Conservation (phyloP, 2,888 invertebrate species). For the Agonopterix subpropinquella region DNA sequence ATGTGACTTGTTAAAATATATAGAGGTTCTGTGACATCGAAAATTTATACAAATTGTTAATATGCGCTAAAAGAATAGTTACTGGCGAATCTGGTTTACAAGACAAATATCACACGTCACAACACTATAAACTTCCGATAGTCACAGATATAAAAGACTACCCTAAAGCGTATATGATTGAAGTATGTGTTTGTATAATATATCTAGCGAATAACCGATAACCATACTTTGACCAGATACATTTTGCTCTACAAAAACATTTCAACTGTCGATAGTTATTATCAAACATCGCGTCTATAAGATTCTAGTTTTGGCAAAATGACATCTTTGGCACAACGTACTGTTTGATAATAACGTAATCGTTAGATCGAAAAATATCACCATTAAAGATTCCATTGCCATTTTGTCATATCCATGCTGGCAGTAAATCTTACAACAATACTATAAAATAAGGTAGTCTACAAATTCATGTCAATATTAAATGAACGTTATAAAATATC, state of each 20-base stretch:
- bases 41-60: slow-evolving; percentile 20
- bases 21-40: slow-evolving; percentile 27
- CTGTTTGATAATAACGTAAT: slow-evolving; percentile 23
- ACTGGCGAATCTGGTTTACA: slow-evolving; percentile 1
- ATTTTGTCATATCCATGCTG: slow-evolving; percentile 37
- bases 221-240: slow-evolving; percentile 57
- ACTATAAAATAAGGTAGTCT: slow-evolving; percentile 20
- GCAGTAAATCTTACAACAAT: slow-evolving; percentile 23
- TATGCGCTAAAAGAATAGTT: slow-evolving; percentile 3
- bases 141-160: slow-evolving; percentile 44
- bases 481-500: neutral
- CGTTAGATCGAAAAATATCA: slow-evolving; percentile 58
- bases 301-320: neutral
- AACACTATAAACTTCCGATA: slow-evolving; percentile 27
- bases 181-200: slow-evolving; percentile 38
- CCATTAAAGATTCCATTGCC: slow-evolving; percentile 28
- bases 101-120: slow-evolving; percentile 1
- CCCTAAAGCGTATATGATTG: slow-evolving; percentile 60
- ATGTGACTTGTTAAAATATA: slow-evolving; percentile 67
- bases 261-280: slow-evolving; percentile 18
- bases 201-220: slow-evolving; percentile 53
- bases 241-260: slow-evolving; percentile 31
- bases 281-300: slow-evolving; percentile 16
- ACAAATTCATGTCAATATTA: slow-evolving; percentile 22
- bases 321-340: slow-evolving; percentile 23